phyloP scores from a whole-genome alignment of 2,888 invertebrate species.

The Drosophila flavopinicola region DNA sequence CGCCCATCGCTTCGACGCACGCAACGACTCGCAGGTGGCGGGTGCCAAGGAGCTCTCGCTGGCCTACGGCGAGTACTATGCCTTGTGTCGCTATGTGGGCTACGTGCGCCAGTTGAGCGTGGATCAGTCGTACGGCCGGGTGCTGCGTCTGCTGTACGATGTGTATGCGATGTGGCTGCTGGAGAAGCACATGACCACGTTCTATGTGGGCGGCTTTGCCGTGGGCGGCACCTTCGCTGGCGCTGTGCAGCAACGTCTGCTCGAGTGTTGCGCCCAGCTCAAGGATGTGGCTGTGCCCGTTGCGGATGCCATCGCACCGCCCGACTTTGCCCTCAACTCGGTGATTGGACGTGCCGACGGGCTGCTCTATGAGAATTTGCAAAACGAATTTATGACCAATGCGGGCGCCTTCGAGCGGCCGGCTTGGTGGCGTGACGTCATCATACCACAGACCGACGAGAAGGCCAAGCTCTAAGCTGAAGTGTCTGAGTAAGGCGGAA shows the following conservation, averaged over 20 bases:
- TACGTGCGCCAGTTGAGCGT: conserved; percentile 82
- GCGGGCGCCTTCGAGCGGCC: conserved; percentile 89
- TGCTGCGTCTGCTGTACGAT: conserved; percentile 85
- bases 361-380: conserved; percentile 88
- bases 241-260: conserved; percentile 88
- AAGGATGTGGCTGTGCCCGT: conserved; percentile 91
- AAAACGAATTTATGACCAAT: conserved; percentile 89
- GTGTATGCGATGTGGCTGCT: conserved; percentile 87
- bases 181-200: conserved; percentile 89
- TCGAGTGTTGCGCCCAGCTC: conserved; percentile 88
- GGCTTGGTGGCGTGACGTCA: conserved; percentile 89
- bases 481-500: background rate
- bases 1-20: conserved; percentile 89
- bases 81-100: conserved; percentile 83
- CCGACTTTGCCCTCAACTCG: conserved; percentile 95
- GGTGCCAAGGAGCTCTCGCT: conserved; percentile 90
- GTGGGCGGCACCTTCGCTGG: conserved; percentile 86
- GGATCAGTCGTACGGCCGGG: conserved; percentile 75
- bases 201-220: conserved; percentile 88
- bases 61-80: conserved; percentile 90
- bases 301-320: conserved; percentile 94
- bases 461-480: conserved; percentile 76
- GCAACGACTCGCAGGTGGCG: conserved; percentile 93
- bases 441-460: conserved; percentile 75
- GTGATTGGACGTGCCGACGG: conserved; percentile 94